Percentiles rank a stretch among this genome's conserved stretches.
These are phyloP conservation scores for Hypsibius dujardini DNA, from an alignment of 1,140 invertebrate genomes.

Conservation along the genomic window DNA sequence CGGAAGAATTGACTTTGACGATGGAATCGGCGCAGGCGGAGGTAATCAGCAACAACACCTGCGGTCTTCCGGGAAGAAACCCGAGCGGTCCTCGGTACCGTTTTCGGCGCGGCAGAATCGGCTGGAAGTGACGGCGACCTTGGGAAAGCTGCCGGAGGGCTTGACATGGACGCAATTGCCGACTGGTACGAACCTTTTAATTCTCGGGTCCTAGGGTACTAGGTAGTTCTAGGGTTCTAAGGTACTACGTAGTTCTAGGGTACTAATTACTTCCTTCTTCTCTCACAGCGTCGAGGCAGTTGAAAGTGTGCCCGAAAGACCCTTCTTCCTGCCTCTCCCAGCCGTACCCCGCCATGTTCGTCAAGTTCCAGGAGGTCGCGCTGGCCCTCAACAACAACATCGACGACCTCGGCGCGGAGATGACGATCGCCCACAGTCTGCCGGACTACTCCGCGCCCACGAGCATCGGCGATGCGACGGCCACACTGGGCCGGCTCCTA, in stretches of 20 bases:
- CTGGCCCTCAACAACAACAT: not conserved
- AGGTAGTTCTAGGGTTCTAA: not conserved
- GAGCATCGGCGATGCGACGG: not conserved
- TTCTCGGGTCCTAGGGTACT: not conserved
- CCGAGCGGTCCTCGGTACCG: too few relatives aligned
- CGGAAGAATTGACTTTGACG: too few relatives aligned
- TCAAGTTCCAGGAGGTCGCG: constrained; percentile 2
- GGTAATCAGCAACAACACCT: too few relatives aligned
- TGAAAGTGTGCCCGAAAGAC: not conserved
- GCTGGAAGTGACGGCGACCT: not conserved
- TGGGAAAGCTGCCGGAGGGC: not conserved
- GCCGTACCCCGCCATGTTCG: not conserved
- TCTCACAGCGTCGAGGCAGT: not conserved
- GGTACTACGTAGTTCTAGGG: not conserved
- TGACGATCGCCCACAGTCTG: not conserved
- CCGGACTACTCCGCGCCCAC: not conserved
- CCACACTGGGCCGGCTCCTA: not conserved
- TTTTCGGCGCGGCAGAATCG: not conserved
- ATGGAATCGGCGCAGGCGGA: too few relatives aligned
- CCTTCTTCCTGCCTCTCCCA: not conserved
- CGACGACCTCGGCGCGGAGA: not conserved
- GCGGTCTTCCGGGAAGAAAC: too few relatives aligned
- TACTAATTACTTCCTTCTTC: constrained; percentile 5
- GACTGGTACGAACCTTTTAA: not conserved
- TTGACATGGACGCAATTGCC: not conserved